phyloP scores from a whole-genome alignment of 1,140 invertebrate genomes.

The Coelopa frigida region DNA sequence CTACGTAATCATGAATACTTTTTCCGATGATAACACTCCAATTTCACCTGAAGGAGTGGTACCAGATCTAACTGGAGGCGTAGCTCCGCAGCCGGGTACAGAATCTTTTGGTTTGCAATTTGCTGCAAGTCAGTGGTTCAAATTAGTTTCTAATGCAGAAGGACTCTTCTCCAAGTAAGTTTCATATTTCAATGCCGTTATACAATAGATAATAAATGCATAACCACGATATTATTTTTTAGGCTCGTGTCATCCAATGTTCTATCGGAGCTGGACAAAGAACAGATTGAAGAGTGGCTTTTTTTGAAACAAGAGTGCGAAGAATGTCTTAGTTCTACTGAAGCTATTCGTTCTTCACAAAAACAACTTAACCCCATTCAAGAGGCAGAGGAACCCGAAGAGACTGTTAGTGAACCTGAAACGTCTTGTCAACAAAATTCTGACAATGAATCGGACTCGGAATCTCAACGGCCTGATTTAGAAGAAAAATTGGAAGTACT shows the following conservation, averaged over 20 bases:
- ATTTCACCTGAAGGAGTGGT: conserved; percentile 43
- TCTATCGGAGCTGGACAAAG: conserved; percentile 53
- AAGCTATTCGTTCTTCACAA: conserved; percentile 44
- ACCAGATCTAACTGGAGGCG: conserved; percentile 13
- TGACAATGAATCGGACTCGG: conserved; percentile 57
- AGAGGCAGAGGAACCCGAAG: conserved; percentile 53
- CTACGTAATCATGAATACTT: conserved; percentile 59
- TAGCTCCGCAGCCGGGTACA: conserved; percentile 34
- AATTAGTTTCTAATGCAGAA: conserved; percentile 74
- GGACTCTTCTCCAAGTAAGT: conserved; percentile 63
- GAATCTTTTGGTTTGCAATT: conserved; percentile 67
- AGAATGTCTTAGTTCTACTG: conserved; percentile 64
- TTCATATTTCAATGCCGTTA: neutral
- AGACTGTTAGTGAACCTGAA: conserved; percentile 46
- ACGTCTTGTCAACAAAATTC: conserved; percentile 51
- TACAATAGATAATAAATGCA: too few relatives aligned
- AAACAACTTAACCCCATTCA: conserved; percentile 57
- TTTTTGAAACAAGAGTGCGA: conserved; percentile 78
- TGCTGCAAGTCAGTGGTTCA: conserved; percentile 72
- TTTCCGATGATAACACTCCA: conserved; percentile 56
- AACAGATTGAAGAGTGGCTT: conserved; percentile 78
- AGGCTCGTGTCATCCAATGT: conserved; percentile 50
- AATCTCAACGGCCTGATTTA: conserved; percentile 56
- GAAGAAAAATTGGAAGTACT: conserved; percentile 61
- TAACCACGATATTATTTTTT: neutral